phyloP scores from a whole-genome alignment of 2,888 invertebrate genomes.

The Mimachlamys varia region DNA sequence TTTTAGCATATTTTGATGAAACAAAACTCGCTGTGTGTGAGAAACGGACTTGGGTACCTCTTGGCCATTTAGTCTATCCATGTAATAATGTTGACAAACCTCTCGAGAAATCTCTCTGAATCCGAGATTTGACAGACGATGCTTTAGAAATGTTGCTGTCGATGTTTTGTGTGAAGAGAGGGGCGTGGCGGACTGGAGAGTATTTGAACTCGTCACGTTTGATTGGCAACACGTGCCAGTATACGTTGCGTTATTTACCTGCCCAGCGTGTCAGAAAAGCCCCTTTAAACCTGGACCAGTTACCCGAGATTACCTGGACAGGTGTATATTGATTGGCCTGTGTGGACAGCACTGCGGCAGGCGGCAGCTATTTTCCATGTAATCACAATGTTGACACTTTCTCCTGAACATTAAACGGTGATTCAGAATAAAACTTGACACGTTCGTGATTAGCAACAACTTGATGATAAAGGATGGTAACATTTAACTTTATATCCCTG shows the following conservation, averaged over 20 bases:
- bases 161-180: constrained; percentile 28
- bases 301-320: background rate
- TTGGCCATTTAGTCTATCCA: background rate
- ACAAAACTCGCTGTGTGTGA: background rate
- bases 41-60: background rate
- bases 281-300: background rate
- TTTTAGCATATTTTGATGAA: background rate
- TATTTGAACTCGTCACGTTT: constrained; percentile 31
- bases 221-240: constrained; percentile 21
- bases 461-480: background rate
- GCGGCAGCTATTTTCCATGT: constrained; percentile 16
- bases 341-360: background rate
- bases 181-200: constrained; percentile 1
- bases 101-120: constrained; percentile 28
- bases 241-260: constrained; percentile 18
- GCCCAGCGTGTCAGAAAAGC: background rate
- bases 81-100: constrained; percentile 20
- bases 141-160: constrained; percentile 20
- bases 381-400: constrained; percentile 36
- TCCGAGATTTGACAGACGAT: constrained; percentile 23
- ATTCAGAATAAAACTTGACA: constrained; percentile 25
- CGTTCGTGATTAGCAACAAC: constrained; percentile 13
- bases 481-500: background rate
- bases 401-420: constrained; percentile 25
- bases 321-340: background rate